Evolutionary conservation across 2,797 vertebrate species (phyloP), one percentile per base, ranked within the genome.

Genomic region (Sebastes trivittatus): DNA sequence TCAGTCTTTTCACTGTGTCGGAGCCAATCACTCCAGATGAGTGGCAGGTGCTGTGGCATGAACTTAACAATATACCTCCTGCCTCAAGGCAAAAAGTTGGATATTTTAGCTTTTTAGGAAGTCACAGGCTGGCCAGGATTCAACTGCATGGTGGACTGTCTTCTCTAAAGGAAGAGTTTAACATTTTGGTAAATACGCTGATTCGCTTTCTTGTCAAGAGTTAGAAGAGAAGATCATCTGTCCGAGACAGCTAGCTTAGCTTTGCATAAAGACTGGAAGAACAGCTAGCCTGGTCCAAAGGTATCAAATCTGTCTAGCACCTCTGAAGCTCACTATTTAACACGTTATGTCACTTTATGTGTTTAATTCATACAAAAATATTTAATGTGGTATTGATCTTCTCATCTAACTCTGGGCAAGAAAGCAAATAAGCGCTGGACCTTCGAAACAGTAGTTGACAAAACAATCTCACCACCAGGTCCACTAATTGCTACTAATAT

Each of bases 21-120:
- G 22, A 79, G 61, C 55, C 60, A 22, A 61, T 76, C 34, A 80
- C 61, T 75, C 67, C 62, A 25, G 29, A 63, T 69, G 73, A 80
- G 18, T 80, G 82, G 29, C 63, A 27, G 62, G 34, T 58, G 62
- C 49, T 38, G 56, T 56, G 23, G 38, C 76, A 71, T 27, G 66
- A 42, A 75, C 52, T 22, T 34, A 56, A n/a, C 32, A 65, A 6
- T 7, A 13, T 13, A 52, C 16, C 4, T 66, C 7, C 16, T 83
- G 55, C 67, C 81, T 79, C 5, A 22, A 61, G 55, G 63, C 67
- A 30, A 55, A 68, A 67, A 56, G 46, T 27, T 36, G 23, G n/a
- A 54, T 77, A 27, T 72, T 61, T 72, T 11, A 27, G 29, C 25
- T 80, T 25, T 27, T 27, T 8, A 63, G 14, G 9, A 14, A 70